These are phyloP conservation scores for Myotis findleyi DNA, from an alignment of 2,797 vertebrate species.

Conservation along the genomic window DNA sequence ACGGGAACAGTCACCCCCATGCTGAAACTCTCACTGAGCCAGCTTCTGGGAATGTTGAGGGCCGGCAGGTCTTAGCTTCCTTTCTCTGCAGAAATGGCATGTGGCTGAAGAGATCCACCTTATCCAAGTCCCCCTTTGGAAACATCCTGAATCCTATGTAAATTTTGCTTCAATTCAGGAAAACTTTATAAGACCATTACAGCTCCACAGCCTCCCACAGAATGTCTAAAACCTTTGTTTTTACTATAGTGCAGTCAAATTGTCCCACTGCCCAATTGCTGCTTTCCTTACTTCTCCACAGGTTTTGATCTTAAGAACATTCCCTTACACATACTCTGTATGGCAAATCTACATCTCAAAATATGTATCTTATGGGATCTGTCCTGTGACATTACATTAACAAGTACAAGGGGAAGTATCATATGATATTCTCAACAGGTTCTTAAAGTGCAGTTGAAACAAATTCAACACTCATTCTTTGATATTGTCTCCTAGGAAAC, in stretches of 20 bases:
- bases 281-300: not conserved
- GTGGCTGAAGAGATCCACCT: not conserved
- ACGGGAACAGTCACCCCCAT: not conserved
- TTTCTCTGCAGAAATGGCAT: not conserved
- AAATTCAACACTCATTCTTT: conserved; percentile 69
- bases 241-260: not conserved
- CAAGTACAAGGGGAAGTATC: conserved; percentile 64
- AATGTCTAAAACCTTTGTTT: not conserved
- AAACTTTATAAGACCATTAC: not conserved
- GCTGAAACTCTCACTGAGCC: not conserved
- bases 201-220: not conserved
- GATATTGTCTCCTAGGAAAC: conserved; percentile 76
- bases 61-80: not conserved
- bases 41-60: not conserved
- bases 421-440: conserved; percentile 51
- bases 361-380: conserved; percentile 36
- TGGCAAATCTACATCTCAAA: conserved; percentile 53
- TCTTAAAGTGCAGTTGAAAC: conserved; percentile 50
- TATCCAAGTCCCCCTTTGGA: not conserved
- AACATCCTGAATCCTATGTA: not conserved
- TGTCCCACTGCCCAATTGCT: not conserved
- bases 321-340: conserved; percentile 25
- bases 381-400: conserved; percentile 69
- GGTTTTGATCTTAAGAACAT: conserved; percentile 31
- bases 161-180: not conserved